phyloP scores from a whole-genome alignment of 2,888 invertebrate genomes.

The Fissipunctia ypsillon region DNA sequence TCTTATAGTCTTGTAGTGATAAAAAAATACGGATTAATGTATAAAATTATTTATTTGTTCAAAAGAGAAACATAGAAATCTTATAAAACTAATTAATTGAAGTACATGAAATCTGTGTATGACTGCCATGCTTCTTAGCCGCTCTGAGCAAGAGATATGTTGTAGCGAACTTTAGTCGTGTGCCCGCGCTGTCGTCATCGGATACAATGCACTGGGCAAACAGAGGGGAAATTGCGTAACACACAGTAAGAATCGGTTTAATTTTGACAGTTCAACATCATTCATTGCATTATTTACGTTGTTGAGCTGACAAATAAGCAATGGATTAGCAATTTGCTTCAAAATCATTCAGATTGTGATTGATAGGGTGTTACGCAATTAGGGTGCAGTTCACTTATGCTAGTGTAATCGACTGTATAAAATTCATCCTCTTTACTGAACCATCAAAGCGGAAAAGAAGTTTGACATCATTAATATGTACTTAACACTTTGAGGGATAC shows the following conservation, averaged over 20 bases:
- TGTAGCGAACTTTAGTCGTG: not conserved
- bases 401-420: not conserved
- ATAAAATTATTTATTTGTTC: not conserved
- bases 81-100: not conserved
- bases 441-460: slow-evolving; percentile 12
- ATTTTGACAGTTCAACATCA: too few relatives aligned
- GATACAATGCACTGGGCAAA: not conserved
- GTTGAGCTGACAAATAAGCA: too few relatives aligned
- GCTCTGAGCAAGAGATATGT: not conserved
- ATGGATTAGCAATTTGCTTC: too few relatives aligned
- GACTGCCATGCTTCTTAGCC: not conserved
- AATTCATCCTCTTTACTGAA: not conserved
- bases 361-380: too few relatives aligned
- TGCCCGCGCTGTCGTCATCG: not conserved
- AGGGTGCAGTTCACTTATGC: not conserved
- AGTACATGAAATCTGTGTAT: not conserved
- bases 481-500: too few relatives aligned
- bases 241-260: too few relatives aligned
- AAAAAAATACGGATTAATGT: not conserved
- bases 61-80: not conserved
- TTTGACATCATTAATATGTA: not conserved
- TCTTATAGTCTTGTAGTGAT: slow-evolving; percentile 6
- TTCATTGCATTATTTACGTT: too few relatives aligned
- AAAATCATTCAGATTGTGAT: too few relatives aligned
- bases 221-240: too few relatives aligned